Conservation (phyloP, 2,888 invertebrate species). For the Cosmia pyralina region DNA sequence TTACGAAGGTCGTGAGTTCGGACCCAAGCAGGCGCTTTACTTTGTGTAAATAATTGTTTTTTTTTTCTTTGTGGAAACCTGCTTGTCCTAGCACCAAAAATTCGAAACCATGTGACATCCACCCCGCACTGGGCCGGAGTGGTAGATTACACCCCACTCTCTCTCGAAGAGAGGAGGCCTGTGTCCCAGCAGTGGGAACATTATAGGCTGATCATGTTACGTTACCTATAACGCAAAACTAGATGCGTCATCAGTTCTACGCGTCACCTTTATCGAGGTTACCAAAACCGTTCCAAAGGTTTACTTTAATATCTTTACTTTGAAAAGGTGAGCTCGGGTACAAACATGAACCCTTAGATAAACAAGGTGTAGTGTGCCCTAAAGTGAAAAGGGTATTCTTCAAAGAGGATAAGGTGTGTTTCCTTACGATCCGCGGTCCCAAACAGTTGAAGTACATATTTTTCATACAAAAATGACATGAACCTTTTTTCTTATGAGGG, state of each 20-base stretch:
- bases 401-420: slow-evolving; percentile 19
- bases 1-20: no score
- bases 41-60: no score
- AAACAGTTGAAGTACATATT: slow-evolving; percentile 1
- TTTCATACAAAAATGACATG: slow-evolving; percentile 12
- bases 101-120: no score
- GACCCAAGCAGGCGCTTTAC: no score
- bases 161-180: no score
- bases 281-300: slow-evolving; percentile 19
- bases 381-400: slow-evolving; percentile 48
- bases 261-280: slow-evolving; percentile 28
- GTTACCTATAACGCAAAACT: background rate
- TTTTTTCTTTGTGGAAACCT: no score
- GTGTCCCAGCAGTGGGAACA: no score
- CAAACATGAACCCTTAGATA: slow-evolving; percentile 48
- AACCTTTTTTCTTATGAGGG: slow-evolving; percentile 9
- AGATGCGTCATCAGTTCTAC: slow-evolving; percentile 2
- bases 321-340: slow-evolving; percentile 32
- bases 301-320: slow-evolving; percentile 3
- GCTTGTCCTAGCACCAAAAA: no score
- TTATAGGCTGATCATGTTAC: no score
- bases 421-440: background rate
- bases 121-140: no score
- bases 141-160: no score
- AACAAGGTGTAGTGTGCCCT: slow-evolving; percentile 36